Evolutionary conservation across 2,888 invertebrate genomes (phyloP).

Genomic region (Dysmachus trigonus): DNA sequence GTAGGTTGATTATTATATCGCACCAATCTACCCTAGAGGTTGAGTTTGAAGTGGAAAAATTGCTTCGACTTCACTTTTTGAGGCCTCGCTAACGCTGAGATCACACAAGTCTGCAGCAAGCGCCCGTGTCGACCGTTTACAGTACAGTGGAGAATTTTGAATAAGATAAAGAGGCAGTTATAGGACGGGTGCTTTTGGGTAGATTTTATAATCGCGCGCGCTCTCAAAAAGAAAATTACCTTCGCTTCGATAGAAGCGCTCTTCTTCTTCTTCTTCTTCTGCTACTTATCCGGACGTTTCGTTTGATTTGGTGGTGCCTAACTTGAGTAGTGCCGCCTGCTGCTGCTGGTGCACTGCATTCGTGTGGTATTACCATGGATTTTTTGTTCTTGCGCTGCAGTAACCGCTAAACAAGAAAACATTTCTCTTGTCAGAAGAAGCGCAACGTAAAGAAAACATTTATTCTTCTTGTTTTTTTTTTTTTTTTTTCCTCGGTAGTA

Average conservation of each 20-base stretch:
- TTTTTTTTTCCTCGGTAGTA: too few relatives aligned
- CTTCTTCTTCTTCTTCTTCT: slow-evolving; percentile 34
- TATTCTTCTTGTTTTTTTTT: too few relatives aligned
- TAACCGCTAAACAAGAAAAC: neutral
- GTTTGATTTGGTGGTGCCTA: neutral
- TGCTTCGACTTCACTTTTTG: slow-evolving; percentile 41
- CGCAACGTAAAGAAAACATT: neutral
- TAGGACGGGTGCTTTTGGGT: neutral
- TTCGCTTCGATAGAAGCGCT: neutral
- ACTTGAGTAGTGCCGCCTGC: neutral
- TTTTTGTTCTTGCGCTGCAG: neutral
- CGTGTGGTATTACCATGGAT: neutral
- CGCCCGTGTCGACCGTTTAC: slow-evolving; percentile 6
- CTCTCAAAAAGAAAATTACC: slow-evolving; percentile 23
- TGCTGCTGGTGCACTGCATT: neutral
- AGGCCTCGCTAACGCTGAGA: slow-evolving; percentile 32
- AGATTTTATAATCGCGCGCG: slow-evolving; percentile 30
- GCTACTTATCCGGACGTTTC: slow-evolving; percentile 14
- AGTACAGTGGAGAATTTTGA: slow-evolving; percentile 28
- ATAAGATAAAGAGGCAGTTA: slow-evolving; percentile 27
- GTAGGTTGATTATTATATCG: slow-evolving; percentile 42
- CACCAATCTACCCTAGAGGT: slow-evolving; percentile 40
- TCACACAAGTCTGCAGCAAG: slow-evolving; percentile 2
- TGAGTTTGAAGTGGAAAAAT: slow-evolving; percentile 42
- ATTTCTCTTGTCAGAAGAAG: neutral